Base-by-base conservation (phyloP, 2,888 invertebrate species). In the Dermolepida albohirtum region DNA sequence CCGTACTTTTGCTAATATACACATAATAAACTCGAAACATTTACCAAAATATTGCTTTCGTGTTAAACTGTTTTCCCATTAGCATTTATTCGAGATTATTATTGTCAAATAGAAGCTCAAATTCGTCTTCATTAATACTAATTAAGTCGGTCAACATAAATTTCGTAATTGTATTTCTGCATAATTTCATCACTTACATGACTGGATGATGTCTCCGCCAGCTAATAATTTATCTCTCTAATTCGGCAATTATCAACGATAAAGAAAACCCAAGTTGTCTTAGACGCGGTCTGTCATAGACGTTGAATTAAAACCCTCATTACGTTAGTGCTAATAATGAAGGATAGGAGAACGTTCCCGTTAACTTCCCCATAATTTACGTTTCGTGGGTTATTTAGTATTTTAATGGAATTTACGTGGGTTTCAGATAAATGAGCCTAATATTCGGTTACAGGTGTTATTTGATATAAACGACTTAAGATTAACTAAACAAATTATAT, bases 181-280 rank as follows among this genome's bases (percentile, higher is more conserved):
- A 5, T 39, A 34, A 34, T 16, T 10, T 52, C 52, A 16, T 34
- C 52, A 34, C 43, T 41, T 57, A 43, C 43, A 14, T 41, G n/a
- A 57, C 43, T 43, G 22, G 17, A 39, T n/a, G 11, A 12, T 51
- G 64, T 8, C 55, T 29, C 29, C n/a, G 43, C 16, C 66, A 66
- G 55, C 43, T 27, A 27, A 27, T 47, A 54, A 66, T 66, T 66
- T 55, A 66, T 65, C 55, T 22, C 34, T 5, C 47, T 39, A 55
- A 55, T 47, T 66, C 47, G 34, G 34, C 29, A 41, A 66, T 64
- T 55, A 66, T 16, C 22, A 66, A 51, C 50, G 11, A 11, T 17
- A 22, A 41, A 29, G 34, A 55, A 16, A 11, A 44, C 34, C 44
- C 41, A 34, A 22, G 55, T 41, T 55, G 17, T 57, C 43, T 57